Base-by-base conservation (phyloP, 2,888 invertebrate species). In the Sminthurides aquaticus region DNA sequence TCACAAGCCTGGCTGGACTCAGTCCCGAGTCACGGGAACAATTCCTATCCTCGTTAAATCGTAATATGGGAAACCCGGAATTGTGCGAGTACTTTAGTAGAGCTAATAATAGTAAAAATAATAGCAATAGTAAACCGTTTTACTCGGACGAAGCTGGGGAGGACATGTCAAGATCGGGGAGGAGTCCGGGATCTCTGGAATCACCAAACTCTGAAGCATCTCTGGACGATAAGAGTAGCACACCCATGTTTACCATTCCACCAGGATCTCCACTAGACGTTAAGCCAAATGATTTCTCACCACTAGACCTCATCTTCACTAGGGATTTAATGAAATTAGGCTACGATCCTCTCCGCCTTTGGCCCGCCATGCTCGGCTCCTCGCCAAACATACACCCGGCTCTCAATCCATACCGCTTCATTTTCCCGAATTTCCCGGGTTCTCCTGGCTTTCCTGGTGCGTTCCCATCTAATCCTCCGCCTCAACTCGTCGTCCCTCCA, bases 161-260 rank as follows among this genome's bases (percentile, higher is more conserved):
- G 18, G 61, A 63, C n/a, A 62, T 60, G 60, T 58, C 43, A 18
- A 66, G 43, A 63, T 66, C 22, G 0, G 66, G 69, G 24, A 28
- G 71, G 63, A 71, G 71, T 60, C 74, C 72, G 22, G 72, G 88
- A 64, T 90, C 90, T 0, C 89, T 90, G 0, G 90, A 90, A 75
- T 89, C 89, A 0, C 89, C 89, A 76, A 87, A 89, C 76, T 90
- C 90, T 22, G 90, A 89, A 72, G 86, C 88, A 22, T 89, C 90
- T 0, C 85, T 89, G 2, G 77, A 76, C 65, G 75, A 76, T 43
- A 72, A 69, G 67, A 69, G 64, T 58, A 70, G 62, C 27, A 68
- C 69, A 52, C 71, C 71, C 24, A 56, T 70, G 27, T 55, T 69
- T 29, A 67, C 68, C 57, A 65, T 71, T 60, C 74, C 72, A 49